Evolutionary conservation across 2,888 invertebrate species (phyloP), one percentile per base, ranked within the genome.

Genomic region (Dichetophora obliterata): DNA sequence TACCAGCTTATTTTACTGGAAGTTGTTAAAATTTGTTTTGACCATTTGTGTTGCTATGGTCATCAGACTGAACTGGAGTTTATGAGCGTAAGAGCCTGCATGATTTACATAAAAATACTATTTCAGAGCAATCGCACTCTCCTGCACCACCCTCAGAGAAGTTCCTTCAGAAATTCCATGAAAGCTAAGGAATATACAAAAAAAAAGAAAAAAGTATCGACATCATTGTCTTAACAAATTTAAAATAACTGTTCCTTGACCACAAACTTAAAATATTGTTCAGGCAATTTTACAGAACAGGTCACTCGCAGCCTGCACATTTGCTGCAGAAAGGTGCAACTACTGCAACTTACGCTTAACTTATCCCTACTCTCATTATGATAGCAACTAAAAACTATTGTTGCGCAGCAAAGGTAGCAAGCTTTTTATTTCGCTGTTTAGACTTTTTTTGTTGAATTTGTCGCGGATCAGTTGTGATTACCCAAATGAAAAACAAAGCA

Each of bases 1-100:
- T 54, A 54, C 19, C n/a, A 54, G 9, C 3, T 54, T 54, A 2
- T 43, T 5, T 27, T 11, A 52, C 65, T 75, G 75, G 75, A 75
- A 75, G 24, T 70, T 22, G 48, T 57, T 37, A 34, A 5, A 54
- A 54, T 77, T 74, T 77, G 77, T 77, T 77, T 66, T 77, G 77
- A 70, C 77, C 77, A 74, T 59, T 43, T 16, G 22, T 31, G 77
- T 77, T 74, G 77, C 77, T 65, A 74, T 70, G 77, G 63, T 50
- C 57, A 52, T 27, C 27, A 34, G 8, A n/a, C 37, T 31, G 63
- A 4, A n/a, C 27, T 31, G 31, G 9, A 48, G 50, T 48, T 65
- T 14, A 59, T 22, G 72, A 72, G 71, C 52, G 50, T 24, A 50
- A 71, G 76, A 68, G 57, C 24, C 19, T 43, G 54, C 5, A 14